Percentiles rank a stretch among this genome's conserved stretches.
phyloP scores from a whole-genome alignment of 2,113 vertebrate species.

The Sakesphorus luctuosus region DNA sequence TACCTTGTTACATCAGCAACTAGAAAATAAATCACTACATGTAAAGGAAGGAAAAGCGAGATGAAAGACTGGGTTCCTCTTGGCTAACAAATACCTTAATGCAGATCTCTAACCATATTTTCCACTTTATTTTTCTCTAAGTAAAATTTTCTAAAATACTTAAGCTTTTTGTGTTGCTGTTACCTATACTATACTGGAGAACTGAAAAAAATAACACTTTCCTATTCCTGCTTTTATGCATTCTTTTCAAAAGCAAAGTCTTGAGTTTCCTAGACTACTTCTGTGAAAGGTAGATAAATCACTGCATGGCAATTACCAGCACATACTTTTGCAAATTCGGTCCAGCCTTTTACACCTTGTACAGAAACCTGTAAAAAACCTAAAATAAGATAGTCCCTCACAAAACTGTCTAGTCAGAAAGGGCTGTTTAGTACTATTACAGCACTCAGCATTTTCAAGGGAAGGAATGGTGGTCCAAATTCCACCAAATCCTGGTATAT shows the following conservation, averaged over 20 bases:
- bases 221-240: background rate
- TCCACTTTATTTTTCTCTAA: background rate
- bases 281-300: background rate
- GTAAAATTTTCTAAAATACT: background rate
- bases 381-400: background rate
- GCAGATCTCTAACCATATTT: background rate
- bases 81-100: background rate
- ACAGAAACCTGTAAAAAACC: background rate
- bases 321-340: background rate
- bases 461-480: background rate
- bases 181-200: background rate
- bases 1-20: background rate
- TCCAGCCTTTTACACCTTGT: background rate
- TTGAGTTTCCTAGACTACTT: background rate
- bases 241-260: background rate
- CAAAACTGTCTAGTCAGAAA: background rate
- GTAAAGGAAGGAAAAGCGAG: background rate
- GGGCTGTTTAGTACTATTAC: rapidly evolving
- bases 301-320: background rate
- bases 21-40: background rate
- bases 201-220: background rate
- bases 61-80: background rate
- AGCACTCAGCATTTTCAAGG: background rate
- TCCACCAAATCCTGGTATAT: background rate
- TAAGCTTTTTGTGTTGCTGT: background rate